Evolutionary conservation across 2,797 vertebrate genomes (phyloP).

Genomic region (Enteromius argenteus): DNA sequence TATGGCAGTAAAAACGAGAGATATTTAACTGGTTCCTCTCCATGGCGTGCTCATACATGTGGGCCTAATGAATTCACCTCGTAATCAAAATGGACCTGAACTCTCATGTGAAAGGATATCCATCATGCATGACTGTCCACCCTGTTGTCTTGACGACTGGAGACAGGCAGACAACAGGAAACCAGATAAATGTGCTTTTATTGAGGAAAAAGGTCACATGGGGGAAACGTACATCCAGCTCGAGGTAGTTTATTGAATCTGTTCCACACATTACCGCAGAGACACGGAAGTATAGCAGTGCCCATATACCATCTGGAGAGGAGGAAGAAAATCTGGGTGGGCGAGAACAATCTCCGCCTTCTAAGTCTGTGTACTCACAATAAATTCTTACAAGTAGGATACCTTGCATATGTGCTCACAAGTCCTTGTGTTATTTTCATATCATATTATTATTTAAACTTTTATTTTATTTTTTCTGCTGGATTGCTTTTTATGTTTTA

Average conservation of each 20-base stretch:
- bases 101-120: conserved; percentile 63
- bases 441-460: background rate
- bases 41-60: conserved; percentile 16
- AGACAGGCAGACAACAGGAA: conserved; percentile 36
- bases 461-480: background rate
- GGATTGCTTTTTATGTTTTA: background rate
- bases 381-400: background rate
- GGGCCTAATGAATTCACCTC: conserved; percentile 68
- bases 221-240: conserved; percentile 67
- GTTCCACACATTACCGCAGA: conserved; percentile 67
- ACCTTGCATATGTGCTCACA: background rate
- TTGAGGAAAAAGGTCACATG: conserved; percentile 70
- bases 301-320: conserved; percentile 70
- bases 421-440: background rate
- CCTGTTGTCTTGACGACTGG: conserved; percentile 53
- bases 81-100: conserved; percentile 73
- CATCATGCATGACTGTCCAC: conserved; percentile 54
- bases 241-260: conserved; percentile 72
- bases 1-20: background rate
- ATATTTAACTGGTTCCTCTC: background rate
- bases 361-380: conserved; percentile 13
- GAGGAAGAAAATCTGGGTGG: conserved; percentile 62
- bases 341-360: conserved; percentile 37
- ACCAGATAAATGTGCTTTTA: conserved; percentile 68
- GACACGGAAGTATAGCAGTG: conserved; percentile 64